Conservation (phyloP, 2,888 invertebrate genomes). For the Parasteatoda lunata region DNA sequence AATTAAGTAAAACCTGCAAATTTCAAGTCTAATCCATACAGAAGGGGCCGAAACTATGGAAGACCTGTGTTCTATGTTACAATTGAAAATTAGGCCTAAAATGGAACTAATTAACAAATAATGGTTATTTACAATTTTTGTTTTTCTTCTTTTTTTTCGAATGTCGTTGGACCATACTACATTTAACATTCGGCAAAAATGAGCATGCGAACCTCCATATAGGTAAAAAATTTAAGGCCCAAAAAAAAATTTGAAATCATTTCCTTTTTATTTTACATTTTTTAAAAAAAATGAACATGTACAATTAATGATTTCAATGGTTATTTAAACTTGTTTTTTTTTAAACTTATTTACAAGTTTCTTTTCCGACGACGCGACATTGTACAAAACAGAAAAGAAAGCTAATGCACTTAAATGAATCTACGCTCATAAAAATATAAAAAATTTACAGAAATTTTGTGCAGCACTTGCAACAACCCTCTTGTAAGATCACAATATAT, state of each 20-base stretch:
- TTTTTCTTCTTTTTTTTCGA: not conserved
- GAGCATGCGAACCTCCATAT: not conserved
- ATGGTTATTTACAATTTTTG: not conserved
- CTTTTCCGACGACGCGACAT: slow-evolving; percentile 65
- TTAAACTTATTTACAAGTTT: slow-evolving; percentile 65
- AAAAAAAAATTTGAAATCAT: not conserved
- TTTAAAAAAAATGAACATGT: slow-evolving; percentile 40
- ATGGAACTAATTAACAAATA: not conserved
- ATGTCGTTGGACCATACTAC: not conserved
- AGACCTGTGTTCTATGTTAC: slow-evolving; percentile 36
- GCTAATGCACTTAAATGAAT: slow-evolving; percentile 65
- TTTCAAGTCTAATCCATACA: not conserved
- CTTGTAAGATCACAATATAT: slow-evolving; percentile 51
- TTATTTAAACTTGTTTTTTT: slow-evolving; percentile 22
- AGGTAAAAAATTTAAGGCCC: not conserved
- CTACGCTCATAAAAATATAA: slow-evolving; percentile 63
- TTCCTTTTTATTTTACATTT: slow-evolving; percentile 9
- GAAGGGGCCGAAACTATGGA: slow-evolving; percentile 26
- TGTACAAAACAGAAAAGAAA: slow-evolving; percentile 68
- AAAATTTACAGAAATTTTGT: slow-evolving; percentile 67
- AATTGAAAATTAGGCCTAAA: slow-evolving; percentile 12
- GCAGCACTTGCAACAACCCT: slow-evolving; percentile 62
- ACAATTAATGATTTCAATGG: slow-evolving; percentile 38
- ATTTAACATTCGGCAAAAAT: not conserved
- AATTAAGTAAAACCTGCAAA: not conserved